Evolutionary conservation across 2,797 vertebrate species (phyloP).

Genomic region (Sebastes alutus): DNA sequence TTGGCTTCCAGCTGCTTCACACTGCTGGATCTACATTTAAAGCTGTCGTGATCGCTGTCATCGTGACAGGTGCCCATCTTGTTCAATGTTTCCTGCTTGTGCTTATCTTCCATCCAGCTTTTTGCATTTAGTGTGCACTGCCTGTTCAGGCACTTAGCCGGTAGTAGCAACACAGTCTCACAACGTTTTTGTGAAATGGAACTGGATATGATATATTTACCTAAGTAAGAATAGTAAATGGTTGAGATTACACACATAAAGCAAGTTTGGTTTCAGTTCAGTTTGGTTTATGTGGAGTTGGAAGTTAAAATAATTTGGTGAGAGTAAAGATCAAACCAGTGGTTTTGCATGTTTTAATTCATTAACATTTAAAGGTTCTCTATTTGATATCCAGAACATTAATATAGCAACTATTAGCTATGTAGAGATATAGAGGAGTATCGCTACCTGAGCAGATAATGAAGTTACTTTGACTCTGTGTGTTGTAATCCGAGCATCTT

Average conservation of each 20-base stretch:
- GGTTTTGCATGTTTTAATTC: constrained; percentile 21
- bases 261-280: neutral
- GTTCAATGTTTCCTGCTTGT: constrained; percentile 78
- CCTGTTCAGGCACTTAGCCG: constrained; percentile 48
- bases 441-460: no score
- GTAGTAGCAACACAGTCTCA: constrained; percentile 4
- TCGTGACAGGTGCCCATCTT: constrained; percentile 60
- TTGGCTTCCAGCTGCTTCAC: constrained; percentile 60
- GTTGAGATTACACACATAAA: neutral
- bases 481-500: neutral
- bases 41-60: constrained; percentile 43
- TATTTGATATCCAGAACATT: no score
- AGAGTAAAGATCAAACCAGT: constrained; percentile 7
- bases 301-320: neutral
- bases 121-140: constrained; percentile 64
- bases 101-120: constrained; percentile 81
- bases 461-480: neutral
- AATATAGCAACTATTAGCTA: no score
- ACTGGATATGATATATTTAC: neutral
- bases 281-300: neutral
- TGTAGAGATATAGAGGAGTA: no score
- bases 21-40: constrained; percentile 36
- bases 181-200: constrained; percentile 37
- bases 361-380: neutral
- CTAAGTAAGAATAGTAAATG: neutral